A percentile compares a stretch with the other conserved stretches of the same genome.
Evolutionary conservation across 2,888 invertebrate species (phyloP).

Genomic region (Pasiphila rectangulata): DNA sequence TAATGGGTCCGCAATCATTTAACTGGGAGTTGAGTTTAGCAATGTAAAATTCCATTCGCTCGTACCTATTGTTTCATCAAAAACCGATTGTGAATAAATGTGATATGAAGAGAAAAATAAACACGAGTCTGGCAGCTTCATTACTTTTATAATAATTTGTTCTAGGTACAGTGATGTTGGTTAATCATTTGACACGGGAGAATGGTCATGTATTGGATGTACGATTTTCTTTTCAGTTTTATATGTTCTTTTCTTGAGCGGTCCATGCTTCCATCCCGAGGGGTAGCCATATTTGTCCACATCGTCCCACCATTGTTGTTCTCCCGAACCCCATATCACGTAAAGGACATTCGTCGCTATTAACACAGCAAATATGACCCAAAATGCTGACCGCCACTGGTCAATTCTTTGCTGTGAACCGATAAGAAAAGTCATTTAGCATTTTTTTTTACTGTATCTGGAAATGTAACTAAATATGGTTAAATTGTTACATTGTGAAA

Average conservation of each 20-base stretch:
- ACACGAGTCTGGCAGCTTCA: no score
- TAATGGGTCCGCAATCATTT: no score
- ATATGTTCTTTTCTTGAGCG: slow-evolving; percentile 45
- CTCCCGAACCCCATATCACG: slow-evolving; percentile 86
- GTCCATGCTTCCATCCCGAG: slow-evolving; percentile 63
- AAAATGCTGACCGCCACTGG: slow-evolving; percentile 90
- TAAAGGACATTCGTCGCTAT: slow-evolving; percentile 85
- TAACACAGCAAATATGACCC: slow-evolving; percentile 86
- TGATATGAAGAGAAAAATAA: no score
- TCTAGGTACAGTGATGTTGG: no score
- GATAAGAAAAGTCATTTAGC: slow-evolving; percentile 8
- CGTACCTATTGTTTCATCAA: no score
- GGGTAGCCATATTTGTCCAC: slow-evolving; percentile 74
- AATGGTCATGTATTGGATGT: slow-evolving; percentile 66
- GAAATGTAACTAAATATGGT: no score
- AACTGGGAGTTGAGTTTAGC: no score
- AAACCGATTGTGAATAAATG: no score
- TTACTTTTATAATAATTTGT: no score
- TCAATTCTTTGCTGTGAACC: slow-evolving; percentile 78
- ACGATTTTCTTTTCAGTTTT: slow-evolving; percentile 61
- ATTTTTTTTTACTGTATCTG: no score
- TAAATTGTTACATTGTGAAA: no score
- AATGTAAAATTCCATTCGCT: no score
- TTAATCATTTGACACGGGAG: slow-evolving; percentile 51
- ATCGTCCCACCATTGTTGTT: slow-evolving; percentile 89